phyloP scores from a whole-genome alignment of 2,113 vertebrate species.

The Morphnarchus princeps region DNA sequence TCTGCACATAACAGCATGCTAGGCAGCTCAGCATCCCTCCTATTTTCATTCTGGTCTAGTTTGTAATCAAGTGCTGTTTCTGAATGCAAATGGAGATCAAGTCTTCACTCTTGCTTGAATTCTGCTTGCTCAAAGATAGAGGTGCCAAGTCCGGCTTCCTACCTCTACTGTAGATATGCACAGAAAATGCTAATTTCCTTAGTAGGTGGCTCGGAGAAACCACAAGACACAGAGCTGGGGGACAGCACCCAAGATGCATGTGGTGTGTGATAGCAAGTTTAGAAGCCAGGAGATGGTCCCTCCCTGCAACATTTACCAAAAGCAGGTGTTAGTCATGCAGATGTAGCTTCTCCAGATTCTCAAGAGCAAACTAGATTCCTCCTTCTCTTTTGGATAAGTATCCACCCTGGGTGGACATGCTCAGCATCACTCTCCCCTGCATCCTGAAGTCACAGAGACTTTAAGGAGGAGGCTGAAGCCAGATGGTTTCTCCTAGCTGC shows the following conservation, averaged over 20 bases:
- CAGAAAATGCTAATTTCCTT: neutral
- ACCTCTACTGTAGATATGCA: neutral
- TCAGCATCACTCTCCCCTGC: neutral
- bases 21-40: neutral
- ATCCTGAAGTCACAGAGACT: neutral
- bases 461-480: neutral
- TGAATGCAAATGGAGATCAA: neutral
- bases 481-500: neutral
- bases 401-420: neutral
- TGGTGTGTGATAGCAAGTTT: neutral
- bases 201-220: neutral
- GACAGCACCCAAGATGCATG: neutral
- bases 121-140: neutral
- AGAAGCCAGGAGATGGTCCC: neutral
- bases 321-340: neutral
- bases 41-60: neutral
- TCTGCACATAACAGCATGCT: neutral
- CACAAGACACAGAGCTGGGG: neutral
- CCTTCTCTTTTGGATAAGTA: neutral
- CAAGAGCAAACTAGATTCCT: neutral
- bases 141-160: slow-evolving; percentile 6
- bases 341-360: neutral
- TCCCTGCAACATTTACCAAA: neutral
- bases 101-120: neutral
- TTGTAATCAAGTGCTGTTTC: neutral